Base-by-base conservation (phyloP, 2,888 invertebrate genomes). In the Lycophotia porphyrea region DNA sequence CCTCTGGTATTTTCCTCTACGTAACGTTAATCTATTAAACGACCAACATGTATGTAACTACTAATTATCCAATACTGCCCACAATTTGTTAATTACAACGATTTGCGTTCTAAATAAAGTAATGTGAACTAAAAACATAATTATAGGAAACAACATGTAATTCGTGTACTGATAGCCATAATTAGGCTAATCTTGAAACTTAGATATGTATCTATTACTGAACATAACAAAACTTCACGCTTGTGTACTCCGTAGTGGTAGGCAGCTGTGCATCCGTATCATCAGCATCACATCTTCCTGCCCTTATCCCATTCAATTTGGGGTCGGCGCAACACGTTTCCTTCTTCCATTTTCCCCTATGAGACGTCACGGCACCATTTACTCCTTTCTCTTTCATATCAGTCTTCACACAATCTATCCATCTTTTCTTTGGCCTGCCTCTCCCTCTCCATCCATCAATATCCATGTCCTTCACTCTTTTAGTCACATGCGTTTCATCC, bases 81-180 rank as follows among this genome's bases (percentile, higher is more conserved):
- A 65, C 18, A 52, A 47, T 60, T 65, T 61, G 36, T 60, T 60
- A 74, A 79, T 81, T 60, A 42, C 58, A 8, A 42, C 64, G 31
- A 34, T 49, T 69, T 60, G 24, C 42, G 24, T 66, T n/a, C 9
- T 75, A 61, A 69, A 65, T 60, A 58, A 66, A 13, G 44, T 67
- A 49, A 60, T 36, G 8, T 55, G 68, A 27, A 58, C 55, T 70
- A 73, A 66, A 66, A 82, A 68, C 52, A 31, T 73, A 78, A 81
- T 77, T 67, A n/a, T 70, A 81, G 73, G 78, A 82, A 82, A 55
- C 44, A 27, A 66, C 36, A n/a, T 66, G 42, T 55, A 5, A 55
- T 69, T 42, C 31, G 5, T 69, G 52, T 71, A 55, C 65, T 61
- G 39, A 66, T 72, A 60, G 49, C 34, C 1, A 34, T 82, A 78